Evolutionary conservation across 2,113 vertebrate genomes (phyloP).

Genomic region (Actenoides hombroni): DNA sequence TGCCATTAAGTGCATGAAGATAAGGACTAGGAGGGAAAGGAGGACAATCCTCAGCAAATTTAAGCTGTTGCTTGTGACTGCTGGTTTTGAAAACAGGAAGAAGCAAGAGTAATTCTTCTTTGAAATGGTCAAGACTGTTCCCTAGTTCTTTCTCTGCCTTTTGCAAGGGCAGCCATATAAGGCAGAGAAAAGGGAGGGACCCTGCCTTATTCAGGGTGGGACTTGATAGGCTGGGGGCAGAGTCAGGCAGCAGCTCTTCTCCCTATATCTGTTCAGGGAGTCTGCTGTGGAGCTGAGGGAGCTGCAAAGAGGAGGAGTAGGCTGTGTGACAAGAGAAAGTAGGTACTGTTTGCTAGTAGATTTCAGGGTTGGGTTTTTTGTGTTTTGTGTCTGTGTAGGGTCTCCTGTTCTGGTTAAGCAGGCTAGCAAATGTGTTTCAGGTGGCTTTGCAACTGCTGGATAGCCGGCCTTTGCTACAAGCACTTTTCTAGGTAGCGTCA

Average conservation of each 20-base stretch:
- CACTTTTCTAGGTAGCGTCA: not conserved
- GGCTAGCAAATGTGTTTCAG: not conserved
- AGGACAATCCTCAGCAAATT: not conserved
- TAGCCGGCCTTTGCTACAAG: not conserved
- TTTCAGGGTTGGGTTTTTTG: not conserved
- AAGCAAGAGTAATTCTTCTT: not conserved
- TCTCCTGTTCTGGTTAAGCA: not conserved
- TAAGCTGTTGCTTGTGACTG: not conserved
- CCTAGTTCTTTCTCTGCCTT: not conserved
- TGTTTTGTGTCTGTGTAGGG: not conserved
- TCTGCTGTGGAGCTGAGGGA: not conserved
- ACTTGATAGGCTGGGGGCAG: not conserved
- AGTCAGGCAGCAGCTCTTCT: not conserved
- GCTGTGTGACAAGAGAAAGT: not conserved
- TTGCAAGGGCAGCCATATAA: conserved; percentile 1
- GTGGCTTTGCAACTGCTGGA: not conserved
- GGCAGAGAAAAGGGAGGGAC: conserved; percentile 43
- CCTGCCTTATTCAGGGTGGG: not conserved
- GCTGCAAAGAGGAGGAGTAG: not conserved
- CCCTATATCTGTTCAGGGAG: not conserved
- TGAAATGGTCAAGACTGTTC: not conserved
- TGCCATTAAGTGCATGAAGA: not conserved
- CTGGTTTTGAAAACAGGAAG: not conserved
- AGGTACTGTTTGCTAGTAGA: not conserved
- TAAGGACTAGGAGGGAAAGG: not conserved